Evolutionary conservation across 2,113 vertebrate species (phyloP).

Genomic region (Lepus timidus): DNA sequence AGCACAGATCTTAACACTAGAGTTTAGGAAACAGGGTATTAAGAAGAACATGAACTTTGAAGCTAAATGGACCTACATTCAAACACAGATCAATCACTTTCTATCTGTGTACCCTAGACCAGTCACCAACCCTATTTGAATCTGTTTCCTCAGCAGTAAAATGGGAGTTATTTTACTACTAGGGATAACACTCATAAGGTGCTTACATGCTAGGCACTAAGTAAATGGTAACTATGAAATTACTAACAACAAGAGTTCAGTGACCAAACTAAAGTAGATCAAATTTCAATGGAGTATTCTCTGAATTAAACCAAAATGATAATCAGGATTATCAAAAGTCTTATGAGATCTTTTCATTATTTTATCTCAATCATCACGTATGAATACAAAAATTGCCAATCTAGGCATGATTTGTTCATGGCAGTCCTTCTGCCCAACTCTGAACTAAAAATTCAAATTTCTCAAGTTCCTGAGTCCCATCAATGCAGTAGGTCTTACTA

Average conservation of each 20-base stretch:
- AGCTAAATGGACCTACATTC: not conserved
- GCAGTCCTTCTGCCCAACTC: not conserved
- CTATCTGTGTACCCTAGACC: not conserved
- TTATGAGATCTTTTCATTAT: not conserved
- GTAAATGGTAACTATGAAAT: constrained; percentile 10
- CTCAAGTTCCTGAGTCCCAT: not conserved
- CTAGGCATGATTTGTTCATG: not conserved
- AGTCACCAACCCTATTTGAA: not conserved
- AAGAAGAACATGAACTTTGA: not conserved
- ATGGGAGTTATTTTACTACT: not conserved
- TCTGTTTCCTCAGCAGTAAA: not conserved
- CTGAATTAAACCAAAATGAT: constrained; percentile 50
- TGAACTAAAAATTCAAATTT: not conserved
- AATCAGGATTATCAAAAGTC: not conserved
- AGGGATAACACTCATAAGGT: not conserved
- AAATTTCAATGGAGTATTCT: not conserved
- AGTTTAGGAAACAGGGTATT: not conserved
- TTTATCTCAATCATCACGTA: not conserved
- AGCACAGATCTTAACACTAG: not conserved
- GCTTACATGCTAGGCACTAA: not conserved
- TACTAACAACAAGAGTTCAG: not conserved
- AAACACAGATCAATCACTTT: not conserved
- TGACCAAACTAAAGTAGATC: not conserved
- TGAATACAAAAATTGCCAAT: not conserved
- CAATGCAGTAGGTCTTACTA: not conserved